Evolutionary conservation across 1,140 invertebrate genomes (phyloP).

Genomic region (Pemphigus obesinymphae): DNA sequence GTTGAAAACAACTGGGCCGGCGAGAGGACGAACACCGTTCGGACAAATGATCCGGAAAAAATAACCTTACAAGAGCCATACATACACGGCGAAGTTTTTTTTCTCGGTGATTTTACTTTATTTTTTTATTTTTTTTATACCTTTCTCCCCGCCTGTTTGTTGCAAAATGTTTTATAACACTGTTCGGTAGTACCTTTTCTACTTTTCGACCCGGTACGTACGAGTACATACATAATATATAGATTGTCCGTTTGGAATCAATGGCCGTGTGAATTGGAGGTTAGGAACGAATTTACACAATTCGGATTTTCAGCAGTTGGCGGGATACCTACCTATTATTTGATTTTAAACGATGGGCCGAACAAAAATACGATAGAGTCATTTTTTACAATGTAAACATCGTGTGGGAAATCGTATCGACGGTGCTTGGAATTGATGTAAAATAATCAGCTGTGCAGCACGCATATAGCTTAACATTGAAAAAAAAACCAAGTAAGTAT

Average conservation of each 20-base stretch:
- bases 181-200: neutral
- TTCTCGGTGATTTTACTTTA: neutral
- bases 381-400: too few species aligned
- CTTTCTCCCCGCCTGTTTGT: neutral
- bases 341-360: too few species aligned
- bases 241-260: neutral
- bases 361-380: too few species aligned
- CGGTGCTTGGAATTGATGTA: too few species aligned
- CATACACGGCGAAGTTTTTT: neutral
- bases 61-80: neutral
- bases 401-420: too few species aligned
- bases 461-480: too few species aligned
- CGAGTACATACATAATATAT: too few species aligned
- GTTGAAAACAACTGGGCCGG: constrained; percentile 12
- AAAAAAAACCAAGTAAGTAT: too few species aligned
- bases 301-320: too few species aligned
- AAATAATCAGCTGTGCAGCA: too few species aligned
- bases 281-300: too few species aligned
- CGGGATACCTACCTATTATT: too few species aligned
- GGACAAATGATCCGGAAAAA: constrained; percentile 39
- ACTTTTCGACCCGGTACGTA: neutral
- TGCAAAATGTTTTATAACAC: constrained; percentile 19
- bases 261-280: neutral
- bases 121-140: neutral
- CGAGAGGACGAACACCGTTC: neutral